Evolutionary conservation across 2,888 invertebrate genomes (phyloP), one percentile per base, ranked within the genome.

Genomic region (Metalampra italica): DNA sequence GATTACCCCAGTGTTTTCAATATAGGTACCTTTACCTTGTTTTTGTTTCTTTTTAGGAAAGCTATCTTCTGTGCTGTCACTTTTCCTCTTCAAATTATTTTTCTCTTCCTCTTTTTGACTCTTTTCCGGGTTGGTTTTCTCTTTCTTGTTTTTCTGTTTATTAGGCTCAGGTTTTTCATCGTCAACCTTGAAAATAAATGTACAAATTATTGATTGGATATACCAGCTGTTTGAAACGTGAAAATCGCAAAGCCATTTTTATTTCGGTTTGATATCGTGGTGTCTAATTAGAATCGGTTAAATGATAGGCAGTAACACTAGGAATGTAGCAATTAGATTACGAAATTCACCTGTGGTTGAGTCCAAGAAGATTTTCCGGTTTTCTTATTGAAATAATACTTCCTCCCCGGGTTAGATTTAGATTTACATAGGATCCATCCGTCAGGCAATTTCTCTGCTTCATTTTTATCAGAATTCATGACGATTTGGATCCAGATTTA

Each of bases 321-420:
- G 15, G 15, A 47, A 39, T 30, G 12, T 34, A 9, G 37, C 34
- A 36, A 45, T 34, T 43, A 50, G 40, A 46, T 37, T 44, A 43
- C 45, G 43, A 60, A 57, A 59, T 71, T 70, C 70, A 88, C 89
- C 81, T 78, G 77, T 48, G 89, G 88, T 71, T 79, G 69, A 32
- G 79, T 78, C 89, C 89, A 89, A 53, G 81, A 85, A 52, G 89
- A 88, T 67, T 80, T 83, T 54, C 88, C 88, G 46, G 84, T 88
- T 73, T 76, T 86, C 59, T 68, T 83, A 59, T 89, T 85, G 62
- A 88, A 89, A 75, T 78, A 89, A 71, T 88, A 89, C 60, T 79
- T 82, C 63, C 83, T 79, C 7, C 84, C 86, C 14, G 82, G 82
- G 57, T 70, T 85, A 29, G 87, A 85, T 66, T 86, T 89, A 4